These are phyloP conservation scores for Phrynosoma platyrhinos DNA, from an alignment of 2,113 vertebrate species.

Conservation along the genomic window DNA sequence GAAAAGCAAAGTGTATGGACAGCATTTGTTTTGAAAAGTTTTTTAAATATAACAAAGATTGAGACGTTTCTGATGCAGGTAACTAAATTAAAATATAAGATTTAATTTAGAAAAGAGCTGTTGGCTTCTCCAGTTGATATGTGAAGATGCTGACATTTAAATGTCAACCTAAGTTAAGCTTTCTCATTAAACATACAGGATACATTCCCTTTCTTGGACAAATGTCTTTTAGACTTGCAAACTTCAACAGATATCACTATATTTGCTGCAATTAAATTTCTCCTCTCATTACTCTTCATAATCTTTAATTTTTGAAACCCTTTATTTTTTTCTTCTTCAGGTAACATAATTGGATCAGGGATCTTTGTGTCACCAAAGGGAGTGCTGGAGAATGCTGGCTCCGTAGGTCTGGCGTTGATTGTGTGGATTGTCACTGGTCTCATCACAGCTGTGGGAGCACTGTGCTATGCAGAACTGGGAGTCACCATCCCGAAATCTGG, in stretches of 20 bases:
- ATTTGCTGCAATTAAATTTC: background rate
- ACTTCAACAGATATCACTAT: background rate
- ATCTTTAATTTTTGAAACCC: background rate
- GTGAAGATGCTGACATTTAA: background rate
- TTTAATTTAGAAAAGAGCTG: background rate
- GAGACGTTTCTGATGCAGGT: background rate
- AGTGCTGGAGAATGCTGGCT: constrained; percentile 91
- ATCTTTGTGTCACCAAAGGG: constrained; percentile 95
- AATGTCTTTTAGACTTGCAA: background rate
- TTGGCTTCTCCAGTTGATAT: background rate
- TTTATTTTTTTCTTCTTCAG: constrained; percentile 62
- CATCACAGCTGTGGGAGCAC: constrained; percentile 90
- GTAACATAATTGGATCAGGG: constrained; percentile 93
- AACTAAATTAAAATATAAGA: background rate
- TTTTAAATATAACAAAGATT: background rate
- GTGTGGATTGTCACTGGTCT: constrained; percentile 91
- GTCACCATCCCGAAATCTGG: constrained; percentile 95
- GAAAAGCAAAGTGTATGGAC: background rate
- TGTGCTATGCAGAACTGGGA: constrained; percentile 92
- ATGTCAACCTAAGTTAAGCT: background rate
- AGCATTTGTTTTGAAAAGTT: background rate
- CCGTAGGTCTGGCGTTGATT: constrained; percentile 87
- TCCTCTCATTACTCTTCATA: background rate
- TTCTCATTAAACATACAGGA: background rate
- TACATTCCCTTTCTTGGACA: background rate